These are phyloP conservation scores for Phallusia fumigata DNA, from an alignment of 23 tunicate species.

Conservation along the genomic window DNA sequence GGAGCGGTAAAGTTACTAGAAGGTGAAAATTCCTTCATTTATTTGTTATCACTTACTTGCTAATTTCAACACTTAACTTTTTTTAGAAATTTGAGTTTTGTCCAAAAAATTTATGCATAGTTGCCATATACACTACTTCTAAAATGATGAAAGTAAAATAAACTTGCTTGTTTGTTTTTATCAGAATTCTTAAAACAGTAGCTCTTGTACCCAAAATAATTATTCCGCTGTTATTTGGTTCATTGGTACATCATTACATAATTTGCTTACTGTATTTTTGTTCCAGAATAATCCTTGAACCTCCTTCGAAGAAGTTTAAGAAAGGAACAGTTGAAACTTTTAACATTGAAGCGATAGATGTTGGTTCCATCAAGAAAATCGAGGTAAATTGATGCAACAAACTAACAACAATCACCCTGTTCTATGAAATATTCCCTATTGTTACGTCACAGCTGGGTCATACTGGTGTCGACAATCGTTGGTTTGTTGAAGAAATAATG, in stretches of 20 bases:
- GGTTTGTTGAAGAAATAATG: conserved; percentile 82
- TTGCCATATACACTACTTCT: too few relatives aligned
- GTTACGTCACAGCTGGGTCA: conserved; percentile 68
- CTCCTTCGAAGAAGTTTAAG: conserved; percentile 78
- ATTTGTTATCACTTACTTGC: too few relatives aligned
- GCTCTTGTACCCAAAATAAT: too few relatives aligned
- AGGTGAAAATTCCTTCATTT: too few relatives aligned
- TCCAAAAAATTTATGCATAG: too few relatives aligned
- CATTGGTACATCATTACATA: neutral
- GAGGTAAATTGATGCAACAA: conserved; percentile 43
- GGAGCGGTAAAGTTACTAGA: conserved; percentile 39
- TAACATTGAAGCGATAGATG: conserved; percentile 87
- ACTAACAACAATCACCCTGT: neutral
- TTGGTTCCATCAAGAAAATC: conserved; percentile 70
- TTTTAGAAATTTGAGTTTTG: too few relatives aligned
- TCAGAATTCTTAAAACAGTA: too few relatives aligned
- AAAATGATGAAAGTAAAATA: too few relatives aligned
- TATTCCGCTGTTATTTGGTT: neutral
- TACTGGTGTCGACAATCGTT: conserved; percentile 76
- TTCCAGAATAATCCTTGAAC: conserved; percentile 67
- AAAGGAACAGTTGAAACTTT: conserved; percentile 86
- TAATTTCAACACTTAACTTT: too few relatives aligned
- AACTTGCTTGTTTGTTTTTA: too few relatives aligned
- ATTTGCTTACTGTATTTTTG: too few relatives aligned
- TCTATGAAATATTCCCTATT: neutral